Base-by-base conservation (phyloP, 2,797 vertebrate genomes). In the Phrynocephalus guinanensis region DNA sequence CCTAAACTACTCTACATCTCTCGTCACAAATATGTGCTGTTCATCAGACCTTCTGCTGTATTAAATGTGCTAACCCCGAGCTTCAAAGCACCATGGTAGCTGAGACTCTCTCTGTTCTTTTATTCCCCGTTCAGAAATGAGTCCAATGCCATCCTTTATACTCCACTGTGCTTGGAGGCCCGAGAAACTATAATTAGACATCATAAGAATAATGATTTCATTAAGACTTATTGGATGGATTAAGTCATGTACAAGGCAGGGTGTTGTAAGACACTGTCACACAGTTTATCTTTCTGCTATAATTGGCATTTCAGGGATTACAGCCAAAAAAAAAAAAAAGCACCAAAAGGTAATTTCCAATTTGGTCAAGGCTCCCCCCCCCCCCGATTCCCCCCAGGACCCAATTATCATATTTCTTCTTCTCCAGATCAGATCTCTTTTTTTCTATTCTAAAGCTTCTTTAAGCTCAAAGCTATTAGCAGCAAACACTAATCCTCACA, bases 391-490 rank as follows among this genome's bases (percentile, higher is more conserved):
- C 88, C 91, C 86, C 90, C 89, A 90, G 94, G 88, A 90, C 91
- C 84, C 92, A 92, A 95, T 96, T 88, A 95, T 83, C 92, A 83
- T 94, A 92, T 95, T 96, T 96, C 90, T 93, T 96, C 90, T 93
- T 94, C 91, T 92, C 89, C 84, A 87, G 95, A 93, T 94, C 91
- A 94, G 82, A 86, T 80, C 86, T 95, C 79, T 56, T 15, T 44
- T 44, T 22, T 56, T 88, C 78, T 66, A 71, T 90, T 92, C 87
- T 83, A 87, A 91, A 92, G 84, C 82, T 83, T 85, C 87, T 92
- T 71, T 13, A 80, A 93, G 89, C 91, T 92, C 89, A 71, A 0
- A 91, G 88, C 83, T 89, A 86, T 91, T 94, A 88, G 89, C 0
- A 68, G 72, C 8, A 75, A 93, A 92, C 88, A 85, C 90, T 92